phyloP scores from a whole-genome alignment of 2,888 invertebrate genomes.

The Rambutsinella grinnellia region DNA sequence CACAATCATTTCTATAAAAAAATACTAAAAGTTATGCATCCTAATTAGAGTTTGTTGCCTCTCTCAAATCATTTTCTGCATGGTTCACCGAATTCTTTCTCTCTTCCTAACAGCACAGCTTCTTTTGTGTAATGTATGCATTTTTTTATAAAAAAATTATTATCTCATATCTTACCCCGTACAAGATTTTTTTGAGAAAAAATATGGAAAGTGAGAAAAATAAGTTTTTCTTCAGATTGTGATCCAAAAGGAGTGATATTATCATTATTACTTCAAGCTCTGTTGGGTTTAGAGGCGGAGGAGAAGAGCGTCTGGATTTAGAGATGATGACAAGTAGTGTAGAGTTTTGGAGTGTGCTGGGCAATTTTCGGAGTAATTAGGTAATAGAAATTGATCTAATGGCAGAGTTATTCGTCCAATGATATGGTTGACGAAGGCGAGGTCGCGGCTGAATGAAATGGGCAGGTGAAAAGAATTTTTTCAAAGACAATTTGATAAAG shows the following conservation, averaged over 20 bases:
- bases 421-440: constrained; percentile 40
- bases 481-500: neutral
- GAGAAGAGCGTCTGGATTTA: too few relatives aligned
- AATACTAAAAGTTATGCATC: too few relatives aligned
- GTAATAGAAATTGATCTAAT: neutral
- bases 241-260: constrained; percentile 28
- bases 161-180: constrained; percentile 24
- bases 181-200: neutral
- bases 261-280: constrained; percentile 49
- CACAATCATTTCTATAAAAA: constrained; percentile 36
- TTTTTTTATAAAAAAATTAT: constrained; percentile 14
- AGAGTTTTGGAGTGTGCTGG: constrained; percentile 26
- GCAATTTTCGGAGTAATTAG: too few relatives aligned
- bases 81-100: constrained; percentile 45
- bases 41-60: constrained; percentile 39
- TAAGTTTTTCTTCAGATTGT: neutral
- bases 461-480: constrained; percentile 52
- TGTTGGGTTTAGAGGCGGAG: constrained; percentile 34
- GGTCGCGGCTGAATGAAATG: constrained; percentile 61
- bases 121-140: constrained; percentile 32
- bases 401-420: neutral
- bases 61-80: constrained; percentile 24
- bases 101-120: too few relatives aligned
- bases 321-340: neutral
- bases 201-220: neutral